Base-by-base conservation (phyloP, 2,888 invertebrate genomes). In the Hermaeophaga mercurialis region DNA sequence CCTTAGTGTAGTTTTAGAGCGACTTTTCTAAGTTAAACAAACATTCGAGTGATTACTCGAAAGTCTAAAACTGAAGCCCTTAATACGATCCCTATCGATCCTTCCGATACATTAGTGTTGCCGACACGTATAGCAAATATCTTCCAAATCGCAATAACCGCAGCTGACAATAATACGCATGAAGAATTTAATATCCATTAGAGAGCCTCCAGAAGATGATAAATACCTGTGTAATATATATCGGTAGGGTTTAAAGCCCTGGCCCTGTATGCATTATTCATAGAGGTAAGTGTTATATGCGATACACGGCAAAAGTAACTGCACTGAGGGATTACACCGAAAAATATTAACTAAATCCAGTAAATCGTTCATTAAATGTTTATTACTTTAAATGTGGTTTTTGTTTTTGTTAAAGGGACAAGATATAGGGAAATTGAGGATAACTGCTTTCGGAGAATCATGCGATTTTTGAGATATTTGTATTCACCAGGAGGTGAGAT, bases 151-250 rank as follows among this genome's bases (percentile, higher is more conserved):
- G 60, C 62, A 61, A 66, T 64, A 64, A 58, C 58, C 58, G 62
- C 61, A 49, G 54, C 58, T 65, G 64, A 66, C 64, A 66, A 66
- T 65, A 66, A 66, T 63, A 66, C 66, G 66, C 64, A 62, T 59
- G 62, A 65, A 65, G 66, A 65, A 67, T 67, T 66, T 66, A 66
- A 65, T 65, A 67, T 67, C 67, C 60, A 66, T 64, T 58, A 58
- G 54, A 36, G 18, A 28, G 15, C 46, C 22, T 41, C 18, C 18
- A 26, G 19, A 49, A 56, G 48, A 54, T 58, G 58, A 58, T 54
- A 49, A 58, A 58, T 58, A 44, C 38, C 57, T 57, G 26, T 11
- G 45, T 43, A 43, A 46, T 54, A 46, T 54, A 54, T 48, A 28
- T 43, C 41, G 33, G 15, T 38, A 19, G 33, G 22, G 43, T 11